Base-by-base conservation (phyloP, 2,113 vertebrate genomes). In the Pteruthius melanotis region DNA sequence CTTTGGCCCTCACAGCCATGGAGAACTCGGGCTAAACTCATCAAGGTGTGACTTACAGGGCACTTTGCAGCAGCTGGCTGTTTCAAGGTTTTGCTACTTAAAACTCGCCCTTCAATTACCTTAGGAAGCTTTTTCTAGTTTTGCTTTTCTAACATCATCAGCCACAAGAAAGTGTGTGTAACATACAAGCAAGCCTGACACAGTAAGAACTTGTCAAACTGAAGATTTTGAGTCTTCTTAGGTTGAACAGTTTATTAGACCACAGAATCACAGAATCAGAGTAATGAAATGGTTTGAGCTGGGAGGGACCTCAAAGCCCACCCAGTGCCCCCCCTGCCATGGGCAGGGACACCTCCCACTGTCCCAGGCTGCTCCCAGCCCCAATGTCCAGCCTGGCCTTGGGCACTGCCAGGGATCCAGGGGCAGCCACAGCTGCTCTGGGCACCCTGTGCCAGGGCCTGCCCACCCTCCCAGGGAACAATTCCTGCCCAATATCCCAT, bases 291-390 rank as follows among this genome's bases (percentile, higher is more conserved):
- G 8, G 10, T 70, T 79, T 63, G 40, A 24, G 49, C 3, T n/a
- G 40, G 12, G 3, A 78, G 3, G 20, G 15, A n/a, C 7, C 19
- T 14, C 3, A 47, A 70, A 63, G 1, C 15, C 54, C 26, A 37
- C 3, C 68, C 27, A 4, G 3, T 39, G 0, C 9, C 20, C 10
- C 4, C 30, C 15, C 19, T 4, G 30, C 39, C 28, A 10, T 5
- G 45, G 11, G 12, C 74, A 61, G 39, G 64, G 64, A 28, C 39
- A 4, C 19, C 39, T 78, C 0, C 23, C 33, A 13, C 6, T 13
- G 4, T 9, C 39, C 72, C 60, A 56, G 40, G 49, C 9, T 47
- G 49, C 35, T 74, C 59, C 28, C 2, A 35, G 33, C 66, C 37
- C 39, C 28, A 39, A 0, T 59, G 50, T 59, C 44, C 53, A 70